Evolutionary conservation across 2,113 vertebrate species (phyloP), one percentile per base, ranked within the genome.

Genomic region (Clupea harengus): DNA sequence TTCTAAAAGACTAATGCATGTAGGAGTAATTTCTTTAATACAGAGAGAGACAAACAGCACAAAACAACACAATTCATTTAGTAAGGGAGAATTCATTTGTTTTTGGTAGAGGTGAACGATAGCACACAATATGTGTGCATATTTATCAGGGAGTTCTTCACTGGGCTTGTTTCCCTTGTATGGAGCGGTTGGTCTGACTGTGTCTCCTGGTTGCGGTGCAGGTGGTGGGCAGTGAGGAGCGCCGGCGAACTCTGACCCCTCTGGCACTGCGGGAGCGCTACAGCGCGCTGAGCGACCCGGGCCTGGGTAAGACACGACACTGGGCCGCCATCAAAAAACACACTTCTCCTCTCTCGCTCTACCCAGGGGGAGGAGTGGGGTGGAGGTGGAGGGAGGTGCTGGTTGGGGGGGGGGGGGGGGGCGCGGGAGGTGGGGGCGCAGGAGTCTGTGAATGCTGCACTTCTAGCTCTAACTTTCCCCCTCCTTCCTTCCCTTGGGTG

Each of bases 191-290:
- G 54, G 54, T 60, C 54, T 72, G 25, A 72, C 11, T 45, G 84
- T 83, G 67, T 82, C n/a, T 4, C n/a, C 52, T 87, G 20, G 32
- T 82, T 87, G 2, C 60, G 45, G 82, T 15, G 45, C 89, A 99
- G 98, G 95, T 94, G 10, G 94, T 92, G 0, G 94, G 96, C 84
- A 95, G 95, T 0, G 97, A 99, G 64, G 98, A 99, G 81, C 94
- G 97, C 46, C 95, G 96, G 87, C 96, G 97, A 88, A 99, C 97
- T 0, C 87, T 99, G 89, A 99, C 97, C 0, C 97, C 98, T 0
- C 89, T 99, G 22, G 96, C 97, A 60, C 94, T 99, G 90, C 93
- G 97, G 82, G 97, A 98, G 91, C 94, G 97, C 87, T 99, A 98
- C 94, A 97, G 96, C 90, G 93, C 96, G 2, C 95, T 98, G 67